Conservation (phyloP, 2,113 vertebrate species). For the Mobula hypostoma region DNA sequence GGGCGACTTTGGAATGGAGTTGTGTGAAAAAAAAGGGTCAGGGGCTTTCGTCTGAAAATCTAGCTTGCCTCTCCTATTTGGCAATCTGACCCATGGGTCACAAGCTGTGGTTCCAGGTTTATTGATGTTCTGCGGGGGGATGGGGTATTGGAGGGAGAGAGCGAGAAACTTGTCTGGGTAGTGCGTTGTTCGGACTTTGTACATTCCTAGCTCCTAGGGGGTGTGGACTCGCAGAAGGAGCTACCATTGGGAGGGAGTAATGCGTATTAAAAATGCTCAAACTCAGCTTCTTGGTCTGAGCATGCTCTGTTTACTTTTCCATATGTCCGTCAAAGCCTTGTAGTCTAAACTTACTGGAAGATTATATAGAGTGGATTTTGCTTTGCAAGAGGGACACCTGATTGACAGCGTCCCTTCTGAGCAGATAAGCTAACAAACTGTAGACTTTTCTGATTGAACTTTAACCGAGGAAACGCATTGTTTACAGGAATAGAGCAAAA, state of each 20-base stretch:
- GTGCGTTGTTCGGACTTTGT: constrained; percentile 67
- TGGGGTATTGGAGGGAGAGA: background rate
- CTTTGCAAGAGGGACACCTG: constrained; percentile 51
- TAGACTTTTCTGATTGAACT: background rate
- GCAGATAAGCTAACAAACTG: background rate
- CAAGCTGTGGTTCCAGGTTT: constrained; percentile 54
- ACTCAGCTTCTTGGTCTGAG: constrained; percentile 63
- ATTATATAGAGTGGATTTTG: constrained; percentile 54
- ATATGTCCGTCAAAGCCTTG: constrained; percentile 66
- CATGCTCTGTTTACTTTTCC: constrained; percentile 66
- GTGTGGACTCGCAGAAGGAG: constrained; percentile 51
- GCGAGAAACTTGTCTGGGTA: constrained; percentile 48
- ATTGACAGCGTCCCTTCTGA: constrained; percentile 43
- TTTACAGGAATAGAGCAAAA: constrained; percentile 12
- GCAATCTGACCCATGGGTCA: constrained; percentile 58
- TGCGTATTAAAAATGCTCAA: constrained; percentile 68
- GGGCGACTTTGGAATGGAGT: background rate
- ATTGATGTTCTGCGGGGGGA: constrained; percentile 52
- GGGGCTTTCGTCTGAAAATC: constrained; percentile 39
- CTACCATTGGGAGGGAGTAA: constrained; percentile 77
- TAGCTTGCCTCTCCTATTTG: constrained; percentile 54
- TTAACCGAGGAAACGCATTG: background rate
- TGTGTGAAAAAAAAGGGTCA: constrained; percentile 23
- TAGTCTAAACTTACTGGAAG: constrained; percentile 66
- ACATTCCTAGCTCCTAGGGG: constrained; percentile 68